Evolutionary conservation across 2,113 vertebrate genomes (phyloP).

Genomic region (Stictonetta naevosa): DNA sequence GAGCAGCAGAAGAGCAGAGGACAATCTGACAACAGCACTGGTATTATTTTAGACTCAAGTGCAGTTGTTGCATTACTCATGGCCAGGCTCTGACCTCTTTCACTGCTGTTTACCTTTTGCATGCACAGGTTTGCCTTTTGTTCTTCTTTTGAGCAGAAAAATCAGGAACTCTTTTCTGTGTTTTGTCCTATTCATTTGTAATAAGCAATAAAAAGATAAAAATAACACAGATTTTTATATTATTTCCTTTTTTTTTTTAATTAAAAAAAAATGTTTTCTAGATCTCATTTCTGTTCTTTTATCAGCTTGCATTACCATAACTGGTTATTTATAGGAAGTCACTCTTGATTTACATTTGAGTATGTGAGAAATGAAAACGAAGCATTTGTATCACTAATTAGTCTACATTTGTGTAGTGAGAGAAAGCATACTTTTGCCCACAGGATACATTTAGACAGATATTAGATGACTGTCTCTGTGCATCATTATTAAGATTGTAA

Average conservation of each 20-base stretch:
- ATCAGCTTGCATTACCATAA: background rate
- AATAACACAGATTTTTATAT: background rate
- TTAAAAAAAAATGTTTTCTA: background rate
- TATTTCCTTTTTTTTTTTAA: too few relatives aligned
- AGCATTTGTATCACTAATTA: background rate
- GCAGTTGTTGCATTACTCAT: accelerated
- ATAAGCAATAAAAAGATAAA: background rate
- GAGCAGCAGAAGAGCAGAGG: background rate
- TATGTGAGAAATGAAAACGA: background rate
- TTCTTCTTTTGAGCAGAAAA: background rate
- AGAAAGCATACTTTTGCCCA: background rate
- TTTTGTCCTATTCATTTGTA: background rate
- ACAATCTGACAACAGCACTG: background rate
- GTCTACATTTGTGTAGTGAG: background rate
- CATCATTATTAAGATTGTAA: background rate
- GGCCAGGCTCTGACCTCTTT: background rate
- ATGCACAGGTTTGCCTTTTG: background rate
- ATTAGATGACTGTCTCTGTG: background rate
- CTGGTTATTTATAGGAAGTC: background rate
- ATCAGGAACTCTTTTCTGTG: too few relatives aligned
- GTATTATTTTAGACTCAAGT: too few relatives aligned
- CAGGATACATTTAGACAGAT: background rate
- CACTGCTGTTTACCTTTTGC: accelerated
- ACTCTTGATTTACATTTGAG: background rate
- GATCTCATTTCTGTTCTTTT: background rate